Conservation (phyloP, 2,797 vertebrate species). For the Morus bassanus region DNA sequence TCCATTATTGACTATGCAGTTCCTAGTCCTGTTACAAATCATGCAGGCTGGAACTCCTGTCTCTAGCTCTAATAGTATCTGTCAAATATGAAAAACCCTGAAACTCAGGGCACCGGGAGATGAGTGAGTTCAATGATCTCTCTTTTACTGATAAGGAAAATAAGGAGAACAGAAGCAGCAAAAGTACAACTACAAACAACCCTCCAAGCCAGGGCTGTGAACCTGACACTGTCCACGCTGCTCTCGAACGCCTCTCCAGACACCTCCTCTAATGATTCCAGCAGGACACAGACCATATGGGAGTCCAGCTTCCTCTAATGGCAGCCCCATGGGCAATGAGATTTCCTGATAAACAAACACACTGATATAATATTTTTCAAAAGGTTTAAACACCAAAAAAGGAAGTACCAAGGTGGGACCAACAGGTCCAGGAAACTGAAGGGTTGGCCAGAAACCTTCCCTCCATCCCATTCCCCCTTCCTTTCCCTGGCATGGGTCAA, state of each 20-base stretch:
- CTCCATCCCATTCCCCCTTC: not conserved
- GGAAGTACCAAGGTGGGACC: not conserved
- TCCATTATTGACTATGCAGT: not conserved
- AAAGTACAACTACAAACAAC: not conserved
- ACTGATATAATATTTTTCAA: accelerated
- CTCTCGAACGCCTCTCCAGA: not conserved
- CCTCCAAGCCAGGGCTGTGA: not conserved
- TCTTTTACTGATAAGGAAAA: not conserved
- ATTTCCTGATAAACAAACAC: not conserved
- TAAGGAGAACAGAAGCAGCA: not conserved
- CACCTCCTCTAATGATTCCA: not conserved
- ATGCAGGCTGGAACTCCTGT: not conserved
- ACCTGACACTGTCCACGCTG: not conserved
- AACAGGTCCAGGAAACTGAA: not conserved
- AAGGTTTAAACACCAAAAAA: not conserved
- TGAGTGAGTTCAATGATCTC: not conserved
- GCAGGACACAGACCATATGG: not conserved
- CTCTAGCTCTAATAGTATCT: not conserved
- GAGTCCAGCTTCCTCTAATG: not conserved
- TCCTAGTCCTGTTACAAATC: not conserved
- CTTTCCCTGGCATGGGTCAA: not conserved
- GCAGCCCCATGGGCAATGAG: not conserved
- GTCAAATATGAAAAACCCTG: not conserved
- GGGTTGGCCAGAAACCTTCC: not conserved
- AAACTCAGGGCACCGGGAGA: not conserved